Conservation (phyloP, 2,888 invertebrate species). For the Brassicogethes aeneus region DNA sequence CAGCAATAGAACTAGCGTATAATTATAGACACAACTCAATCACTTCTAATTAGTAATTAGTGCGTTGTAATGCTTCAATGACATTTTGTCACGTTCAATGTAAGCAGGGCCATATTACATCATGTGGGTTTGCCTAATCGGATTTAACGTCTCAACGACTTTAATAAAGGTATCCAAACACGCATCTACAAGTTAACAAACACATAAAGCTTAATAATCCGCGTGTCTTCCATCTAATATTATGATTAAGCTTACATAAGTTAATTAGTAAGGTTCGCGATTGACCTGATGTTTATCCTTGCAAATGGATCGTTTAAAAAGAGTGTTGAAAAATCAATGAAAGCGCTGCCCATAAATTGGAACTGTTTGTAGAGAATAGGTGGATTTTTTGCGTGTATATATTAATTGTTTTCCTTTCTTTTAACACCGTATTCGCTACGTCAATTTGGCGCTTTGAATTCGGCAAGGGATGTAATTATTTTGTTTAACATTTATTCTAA, state of each 20-base stretch:
- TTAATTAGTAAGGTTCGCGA: no score
- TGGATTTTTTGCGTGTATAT: conserved; percentile 7
- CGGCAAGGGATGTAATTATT: no score
- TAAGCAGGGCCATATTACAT: neutral
- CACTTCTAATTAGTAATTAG: neutral
- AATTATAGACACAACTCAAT: neutral
- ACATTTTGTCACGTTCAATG: neutral
- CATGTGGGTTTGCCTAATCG: neutral
- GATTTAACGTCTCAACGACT: neutral
- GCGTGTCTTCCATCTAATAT: no score
- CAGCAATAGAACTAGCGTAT: neutral
- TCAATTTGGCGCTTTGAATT: no score
- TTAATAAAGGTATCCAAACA: neutral
- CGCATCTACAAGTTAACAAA: neutral
- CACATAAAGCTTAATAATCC: no score
- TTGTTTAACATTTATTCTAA: no score
- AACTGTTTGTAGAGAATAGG: neutral
- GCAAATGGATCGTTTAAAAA: no score
- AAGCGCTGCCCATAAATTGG: neutral
- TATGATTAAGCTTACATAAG: no score
- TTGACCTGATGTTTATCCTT: no score
- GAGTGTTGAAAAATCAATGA: neutral
- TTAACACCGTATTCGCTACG: conserved; percentile 11
- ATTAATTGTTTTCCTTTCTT: conserved; percentile 12
- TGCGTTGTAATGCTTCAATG: neutral